Conservation (phyloP, 2,113 vertebrate species). For the Gymnogyps californianus region DNA sequence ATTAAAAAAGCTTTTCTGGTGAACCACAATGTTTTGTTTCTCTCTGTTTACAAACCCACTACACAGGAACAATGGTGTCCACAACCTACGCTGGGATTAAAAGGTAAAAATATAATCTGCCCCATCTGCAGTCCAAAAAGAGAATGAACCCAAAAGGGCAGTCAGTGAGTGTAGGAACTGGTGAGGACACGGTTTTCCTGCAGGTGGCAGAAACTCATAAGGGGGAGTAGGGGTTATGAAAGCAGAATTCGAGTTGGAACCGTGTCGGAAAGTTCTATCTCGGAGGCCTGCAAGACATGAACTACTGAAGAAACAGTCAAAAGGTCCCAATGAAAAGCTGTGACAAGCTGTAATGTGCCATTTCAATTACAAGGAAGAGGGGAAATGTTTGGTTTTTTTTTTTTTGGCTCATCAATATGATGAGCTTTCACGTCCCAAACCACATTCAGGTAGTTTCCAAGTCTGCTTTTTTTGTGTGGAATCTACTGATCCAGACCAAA, state of each 20-base stretch:
- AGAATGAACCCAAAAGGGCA: not conserved
- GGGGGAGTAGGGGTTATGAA: not conserved
- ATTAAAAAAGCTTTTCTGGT: conserved; percentile 12
- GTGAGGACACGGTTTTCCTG: not conserved
- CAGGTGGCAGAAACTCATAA: not conserved
- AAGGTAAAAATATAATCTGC: not conserved
- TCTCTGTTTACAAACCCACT: not conserved
- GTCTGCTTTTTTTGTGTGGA: conserved; percentile 81
- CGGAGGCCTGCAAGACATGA: conserved; percentile 66
- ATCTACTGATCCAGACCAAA: conserved; percentile 73
- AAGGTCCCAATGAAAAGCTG: conserved; percentile 86
- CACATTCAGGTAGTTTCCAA: conserved; percentile 89
- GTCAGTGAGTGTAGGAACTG: not conserved
- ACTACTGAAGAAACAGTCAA: conserved; percentile 76
- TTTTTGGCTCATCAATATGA: conserved; percentile 98
- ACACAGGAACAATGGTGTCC: not conserved
- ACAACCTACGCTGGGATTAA: not conserved
- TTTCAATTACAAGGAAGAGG: conserved; percentile 79
- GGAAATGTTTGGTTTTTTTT: conserved; percentile 60
- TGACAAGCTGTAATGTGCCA: conserved; percentile 87
- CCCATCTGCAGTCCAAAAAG: conserved; percentile 35
- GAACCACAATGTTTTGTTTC: conserved; percentile 21
- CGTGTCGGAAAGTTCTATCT: conserved; percentile 50
- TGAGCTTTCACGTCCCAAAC: conserved; percentile 93
- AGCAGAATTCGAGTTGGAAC: conserved; percentile 6